These are phyloP conservation scores for Chymomyza procnemis DNA, from an alignment of 2,888 invertebrate species.

Conservation along the genomic window DNA sequence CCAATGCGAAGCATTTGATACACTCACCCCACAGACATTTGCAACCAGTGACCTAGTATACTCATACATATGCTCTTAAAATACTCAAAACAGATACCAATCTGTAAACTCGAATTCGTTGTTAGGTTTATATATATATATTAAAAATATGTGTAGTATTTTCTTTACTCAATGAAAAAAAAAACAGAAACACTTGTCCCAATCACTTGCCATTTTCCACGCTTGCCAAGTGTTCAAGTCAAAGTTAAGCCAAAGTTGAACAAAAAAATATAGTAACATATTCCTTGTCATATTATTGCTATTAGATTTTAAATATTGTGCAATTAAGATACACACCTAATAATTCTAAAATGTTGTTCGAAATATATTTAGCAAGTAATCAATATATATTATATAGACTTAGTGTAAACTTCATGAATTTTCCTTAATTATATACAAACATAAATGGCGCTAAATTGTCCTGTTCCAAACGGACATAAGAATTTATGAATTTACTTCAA, in stretches of 20 bases:
- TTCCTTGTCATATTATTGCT: conserved; percentile 35
- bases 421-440: not conserved
- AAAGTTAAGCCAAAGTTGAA: conserved; percentile 67
- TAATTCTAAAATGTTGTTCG: conserved; percentile 62
- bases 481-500: conserved; percentile 5
- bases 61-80: conserved; percentile 61
- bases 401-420: not conserved
- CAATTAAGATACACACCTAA: conserved; percentile 56
- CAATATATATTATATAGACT: conserved; percentile 29
- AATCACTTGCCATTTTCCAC: conserved; percentile 50
- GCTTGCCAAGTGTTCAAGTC: conserved; percentile 59
- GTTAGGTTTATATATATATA: conserved; percentile 29
- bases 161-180: not conserved
- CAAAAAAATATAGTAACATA: conserved; percentile 28
- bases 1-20: conserved; percentile 11
- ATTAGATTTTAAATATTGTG: conserved; percentile 50
- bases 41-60: conserved; percentile 72
- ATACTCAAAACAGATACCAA: conserved; percentile 33
- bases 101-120: conserved; percentile 42
- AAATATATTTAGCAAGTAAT: conserved; percentile 8
- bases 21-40: conserved; percentile 56
- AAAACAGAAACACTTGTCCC: conserved; percentile 1
- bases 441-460: not conserved
- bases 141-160: not conserved
- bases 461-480: not conserved